A percentile compares a stretch with the other conserved stretches of the same genome.
phyloP scores from a whole-genome alignment of 1,140 invertebrate species.

The Atta texana region DNA sequence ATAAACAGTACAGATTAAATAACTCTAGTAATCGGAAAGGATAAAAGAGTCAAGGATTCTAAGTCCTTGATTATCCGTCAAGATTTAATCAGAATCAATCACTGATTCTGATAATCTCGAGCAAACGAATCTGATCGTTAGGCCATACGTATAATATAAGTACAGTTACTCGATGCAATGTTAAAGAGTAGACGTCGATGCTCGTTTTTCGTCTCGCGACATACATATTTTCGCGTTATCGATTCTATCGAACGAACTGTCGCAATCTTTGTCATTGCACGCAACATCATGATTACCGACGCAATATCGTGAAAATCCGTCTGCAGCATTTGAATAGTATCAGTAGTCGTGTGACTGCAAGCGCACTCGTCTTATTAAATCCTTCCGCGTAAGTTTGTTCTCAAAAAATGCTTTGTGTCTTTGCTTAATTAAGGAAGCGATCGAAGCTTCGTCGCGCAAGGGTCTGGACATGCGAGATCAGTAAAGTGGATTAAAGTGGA shows the following conservation, averaged over 20 bases:
- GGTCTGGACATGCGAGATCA: conserved; percentile 73
- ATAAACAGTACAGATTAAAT: not conserved
- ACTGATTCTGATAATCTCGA: not conserved
- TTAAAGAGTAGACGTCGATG: conserved; percentile 41
- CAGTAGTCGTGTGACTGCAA: not conserved
- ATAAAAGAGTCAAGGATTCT: not conserved
- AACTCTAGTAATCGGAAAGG: conserved; percentile 11
- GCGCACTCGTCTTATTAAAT: not conserved
- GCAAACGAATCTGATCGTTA: conserved; percentile 32
- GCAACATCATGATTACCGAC: not conserved
- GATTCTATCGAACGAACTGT: conserved; percentile 27
- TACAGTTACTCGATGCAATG: conserved; percentile 27
- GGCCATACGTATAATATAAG: conserved; percentile 31
- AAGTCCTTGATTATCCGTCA: not conserved
- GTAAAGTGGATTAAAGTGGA: conserved; percentile 73
- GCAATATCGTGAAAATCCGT: conserved; percentile 4
- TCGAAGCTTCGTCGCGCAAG: not conserved
- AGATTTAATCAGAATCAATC: conserved; percentile 13
- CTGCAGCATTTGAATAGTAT: not conserved
- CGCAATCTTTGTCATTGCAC: not conserved
- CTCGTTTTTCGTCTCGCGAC: conserved; percentile 7
- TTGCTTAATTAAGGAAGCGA: not conserved
- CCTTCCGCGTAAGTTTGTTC: not conserved
- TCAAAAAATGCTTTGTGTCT: conserved; percentile 14
- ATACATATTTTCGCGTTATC: not conserved